phyloP scores from a whole-genome alignment of 2,113 vertebrate genomes.

The Toxostoma redivivum region DNA sequence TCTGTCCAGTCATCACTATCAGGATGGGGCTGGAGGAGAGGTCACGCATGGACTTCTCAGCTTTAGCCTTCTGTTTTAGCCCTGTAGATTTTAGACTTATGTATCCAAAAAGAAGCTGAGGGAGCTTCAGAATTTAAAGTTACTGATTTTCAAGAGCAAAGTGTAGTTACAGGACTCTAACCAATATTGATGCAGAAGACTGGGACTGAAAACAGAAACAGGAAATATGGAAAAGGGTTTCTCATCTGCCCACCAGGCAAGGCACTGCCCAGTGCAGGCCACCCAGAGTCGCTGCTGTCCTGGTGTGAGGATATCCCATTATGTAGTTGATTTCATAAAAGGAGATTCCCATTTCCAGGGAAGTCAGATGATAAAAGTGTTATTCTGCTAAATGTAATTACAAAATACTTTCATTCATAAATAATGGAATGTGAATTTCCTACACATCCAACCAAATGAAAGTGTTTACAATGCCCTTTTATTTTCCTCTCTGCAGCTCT shows the following conservation, averaged over 20 bases:
- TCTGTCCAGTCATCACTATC: neutral
- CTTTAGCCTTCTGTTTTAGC: neutral
- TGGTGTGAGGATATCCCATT: neutral
- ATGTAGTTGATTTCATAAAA: neutral
- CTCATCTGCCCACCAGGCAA: neutral
- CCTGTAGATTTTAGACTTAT: neutral
- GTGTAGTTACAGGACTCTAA: neutral
- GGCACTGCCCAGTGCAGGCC: neutral
- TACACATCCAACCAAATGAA: neutral
- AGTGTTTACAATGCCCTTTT: neutral
- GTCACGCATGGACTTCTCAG: fast-evolving
- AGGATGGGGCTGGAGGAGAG: neutral
- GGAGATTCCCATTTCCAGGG: neutral
- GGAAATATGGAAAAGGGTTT: neutral
- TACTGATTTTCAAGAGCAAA: neutral
- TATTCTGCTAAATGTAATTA: neutral
- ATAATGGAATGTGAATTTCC: neutral
- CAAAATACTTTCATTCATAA: neutral
- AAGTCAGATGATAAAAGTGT: neutral
- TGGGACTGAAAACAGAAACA: neutral
- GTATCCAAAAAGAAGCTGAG: neutral
- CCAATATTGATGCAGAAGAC: neutral
- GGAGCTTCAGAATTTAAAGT: neutral
- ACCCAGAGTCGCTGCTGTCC: neutral
- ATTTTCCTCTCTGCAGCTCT: neutral